phyloP scores from a whole-genome alignment of 2,113 vertebrate species.

The Crocuta crocuta region DNA sequence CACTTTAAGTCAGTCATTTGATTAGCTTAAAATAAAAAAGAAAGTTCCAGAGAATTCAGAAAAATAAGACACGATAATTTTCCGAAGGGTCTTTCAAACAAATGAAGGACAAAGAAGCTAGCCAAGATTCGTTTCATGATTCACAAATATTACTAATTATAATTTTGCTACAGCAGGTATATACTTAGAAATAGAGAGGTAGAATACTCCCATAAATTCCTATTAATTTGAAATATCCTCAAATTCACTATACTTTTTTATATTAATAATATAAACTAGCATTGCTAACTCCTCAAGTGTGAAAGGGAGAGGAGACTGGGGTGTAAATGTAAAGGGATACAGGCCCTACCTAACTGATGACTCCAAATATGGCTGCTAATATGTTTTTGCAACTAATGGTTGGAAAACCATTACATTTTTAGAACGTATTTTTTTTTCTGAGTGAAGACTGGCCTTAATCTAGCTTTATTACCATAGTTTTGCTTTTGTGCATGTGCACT shows the following conservation, averaged over 20 bases:
- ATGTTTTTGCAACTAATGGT: slow-evolving; percentile 68
- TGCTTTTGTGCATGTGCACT: slow-evolving; percentile 56
- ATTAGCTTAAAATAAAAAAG: slow-evolving; percentile 38
- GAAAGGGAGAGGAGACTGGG: not conserved
- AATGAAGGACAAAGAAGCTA: not conserved
- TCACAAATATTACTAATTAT: slow-evolving; percentile 43
- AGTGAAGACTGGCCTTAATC: slow-evolving; percentile 41
- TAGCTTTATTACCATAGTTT: slow-evolving; percentile 56
- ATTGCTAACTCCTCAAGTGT: not conserved
- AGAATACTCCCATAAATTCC: not conserved
- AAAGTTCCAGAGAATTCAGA: slow-evolving; percentile 24
- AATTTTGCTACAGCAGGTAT: not conserved
- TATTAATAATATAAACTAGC: not conserved
- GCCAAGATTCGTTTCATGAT: not conserved
- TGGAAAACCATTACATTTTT: slow-evolving; percentile 21
- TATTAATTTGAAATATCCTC: not conserved
- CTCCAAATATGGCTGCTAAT: not conserved
- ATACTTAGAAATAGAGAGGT: slow-evolving; percentile 40
- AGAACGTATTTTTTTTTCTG: slow-evolving; percentile 37
- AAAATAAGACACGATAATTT: slow-evolving; percentile 48
- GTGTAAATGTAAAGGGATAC: not conserved
- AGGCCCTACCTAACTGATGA: not conserved
- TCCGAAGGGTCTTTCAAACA: not conserved
- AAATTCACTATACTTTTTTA: not conserved
- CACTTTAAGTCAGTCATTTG: slow-evolving; percentile 38